phyloP scores from a whole-genome alignment of 2,797 vertebrate genomes.

The Oreochromis grahami region DNA sequence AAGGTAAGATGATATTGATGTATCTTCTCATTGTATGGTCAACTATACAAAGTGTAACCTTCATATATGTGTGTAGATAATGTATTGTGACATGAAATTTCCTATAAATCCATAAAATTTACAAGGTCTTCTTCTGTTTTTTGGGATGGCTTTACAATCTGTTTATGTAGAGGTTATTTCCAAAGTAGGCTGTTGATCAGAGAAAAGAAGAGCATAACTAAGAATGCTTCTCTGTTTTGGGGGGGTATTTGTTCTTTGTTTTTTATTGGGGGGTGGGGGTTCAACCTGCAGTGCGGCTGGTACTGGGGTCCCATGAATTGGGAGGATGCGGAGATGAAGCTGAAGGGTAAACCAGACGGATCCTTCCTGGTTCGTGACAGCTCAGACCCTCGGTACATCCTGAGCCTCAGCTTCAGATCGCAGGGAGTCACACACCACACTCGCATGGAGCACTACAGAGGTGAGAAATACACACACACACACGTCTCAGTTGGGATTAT shows the following conservation, averaged over 20 bases:
- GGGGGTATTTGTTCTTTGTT: rapidly evolving
- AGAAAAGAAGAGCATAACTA: background rate
- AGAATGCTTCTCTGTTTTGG: background rate
- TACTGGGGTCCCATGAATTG: slow-evolving; percentile 99
- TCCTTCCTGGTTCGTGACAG: slow-evolving; percentile 96
- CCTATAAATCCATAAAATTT: background rate
- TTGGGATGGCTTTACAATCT: background rate
- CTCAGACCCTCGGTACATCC: slow-evolving; percentile 94
- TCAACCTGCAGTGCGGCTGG: slow-evolving; percentile 81
- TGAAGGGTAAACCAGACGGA: slow-evolving; percentile 92
- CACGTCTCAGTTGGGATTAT: background rate
- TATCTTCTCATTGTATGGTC: background rate
- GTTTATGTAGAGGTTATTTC: background rate
- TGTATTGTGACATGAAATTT: background rate
- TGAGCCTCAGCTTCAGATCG: slow-evolving; percentile 96
- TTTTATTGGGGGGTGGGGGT: background rate
- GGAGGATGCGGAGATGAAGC: slow-evolving; percentile 97
- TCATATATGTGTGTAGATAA: background rate
- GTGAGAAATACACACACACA: slow-evolving; percentile 50
- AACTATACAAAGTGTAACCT: background rate
- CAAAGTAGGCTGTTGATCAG: background rate
- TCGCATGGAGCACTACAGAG: slow-evolving; percentile 89
- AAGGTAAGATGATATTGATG: slow-evolving; percentile 74
- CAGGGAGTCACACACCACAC: slow-evolving; percentile 95
- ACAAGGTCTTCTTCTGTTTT: background rate